phyloP scores from a whole-genome alignment of 2,113 vertebrate genomes.

The Albula goreensis region DNA sequence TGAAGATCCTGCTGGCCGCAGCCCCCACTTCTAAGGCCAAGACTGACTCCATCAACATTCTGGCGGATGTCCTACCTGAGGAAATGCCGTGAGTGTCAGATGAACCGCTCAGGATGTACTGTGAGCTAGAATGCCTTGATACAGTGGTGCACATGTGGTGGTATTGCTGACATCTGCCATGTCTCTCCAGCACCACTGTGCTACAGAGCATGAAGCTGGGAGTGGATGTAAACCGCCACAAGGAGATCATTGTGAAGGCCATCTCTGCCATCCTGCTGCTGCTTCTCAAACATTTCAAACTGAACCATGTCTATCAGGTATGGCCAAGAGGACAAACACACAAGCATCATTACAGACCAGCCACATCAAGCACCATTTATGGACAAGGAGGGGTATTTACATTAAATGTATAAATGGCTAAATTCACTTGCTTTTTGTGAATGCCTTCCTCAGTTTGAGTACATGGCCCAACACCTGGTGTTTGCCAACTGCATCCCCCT shows the following conservation, averaged over 20 bases:
- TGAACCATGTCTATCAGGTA: slow-evolving; percentile 97
- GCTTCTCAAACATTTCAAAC: slow-evolving; percentile 95
- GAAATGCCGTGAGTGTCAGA: slow-evolving; percentile 93
- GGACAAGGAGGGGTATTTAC: neutral
- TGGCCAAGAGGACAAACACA: neutral
- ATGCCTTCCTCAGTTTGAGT: slow-evolving; percentile 82
- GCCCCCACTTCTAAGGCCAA: slow-evolving; percentile 98
- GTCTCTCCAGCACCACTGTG: slow-evolving; percentile 83
- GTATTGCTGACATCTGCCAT: neutral
- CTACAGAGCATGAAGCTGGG: slow-evolving; percentile 98
- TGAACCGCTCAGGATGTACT: neutral
- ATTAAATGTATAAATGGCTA: neutral
- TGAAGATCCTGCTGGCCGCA: slow-evolving; percentile 95
- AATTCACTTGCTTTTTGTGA: neutral
- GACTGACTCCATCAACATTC: slow-evolving; percentile 97
- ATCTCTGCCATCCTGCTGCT: slow-evolving; percentile 93
- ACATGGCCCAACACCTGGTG: slow-evolving; percentile 97
- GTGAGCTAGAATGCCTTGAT: neutral
- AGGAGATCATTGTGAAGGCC: slow-evolving; percentile 97
- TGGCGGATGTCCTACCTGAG: slow-evolving; percentile 92
- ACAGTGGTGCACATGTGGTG: neutral
- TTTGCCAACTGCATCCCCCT: slow-evolving; percentile 98
- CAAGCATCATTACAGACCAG: neutral
- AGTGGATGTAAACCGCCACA: slow-evolving; percentile 95
- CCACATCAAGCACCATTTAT: neutral